Base-by-base conservation (phyloP, 2,797 vertebrate genomes). In the Luscinia luscinia region DNA sequence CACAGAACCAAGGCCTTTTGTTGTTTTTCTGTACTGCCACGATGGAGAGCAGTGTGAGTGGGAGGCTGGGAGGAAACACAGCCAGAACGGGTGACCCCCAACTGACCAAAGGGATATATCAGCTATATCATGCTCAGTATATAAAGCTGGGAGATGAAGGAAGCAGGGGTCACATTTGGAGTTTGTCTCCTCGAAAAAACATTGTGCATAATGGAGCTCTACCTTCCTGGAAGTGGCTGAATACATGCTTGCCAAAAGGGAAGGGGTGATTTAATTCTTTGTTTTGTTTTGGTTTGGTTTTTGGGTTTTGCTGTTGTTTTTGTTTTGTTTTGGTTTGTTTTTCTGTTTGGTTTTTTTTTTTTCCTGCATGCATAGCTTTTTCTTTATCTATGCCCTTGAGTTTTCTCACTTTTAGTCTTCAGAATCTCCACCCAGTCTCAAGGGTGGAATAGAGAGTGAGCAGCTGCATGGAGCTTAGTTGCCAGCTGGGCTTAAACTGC, bases 31-130 rank as follows among this genome's bases (percentile, higher is more conserved):
- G 8, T 32, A 38, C 11, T 11, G 22, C 27, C 28, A 22, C 1
- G 4, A 15, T 30, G 20, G 15, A 0, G 0, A 8, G 7, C 14
- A 46, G 27, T 0, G 0, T 27, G 14, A 14, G 22, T 9, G 14
- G 17, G n/a, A 55, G 41, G 13, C 1, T 66, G 27, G 51, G n/a
- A 38, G 27, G 14, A 66, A 55, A 46, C 21, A 45, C 14, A 57
- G 23, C 14, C 27, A 38, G 22, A 27, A 4, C 5, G 66, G 22
- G 32, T 28, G 8, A 28, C 24, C 18, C 41, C 41, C 14, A 38
- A 2, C 10, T n/a, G 41, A 57, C 22, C 14, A 40, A 57, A 40
- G 14, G 14, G 22, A 17, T 55, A 26, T 21, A 46, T 38, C 61
- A 55, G 14, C 5, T 46, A 6, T 10, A 9, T 30, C 62, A 26